Evolutionary conservation across 2,888 invertebrate species (phyloP), one percentile per base, ranked within the genome.

Genomic region (Ormyrus thymus): DNA sequence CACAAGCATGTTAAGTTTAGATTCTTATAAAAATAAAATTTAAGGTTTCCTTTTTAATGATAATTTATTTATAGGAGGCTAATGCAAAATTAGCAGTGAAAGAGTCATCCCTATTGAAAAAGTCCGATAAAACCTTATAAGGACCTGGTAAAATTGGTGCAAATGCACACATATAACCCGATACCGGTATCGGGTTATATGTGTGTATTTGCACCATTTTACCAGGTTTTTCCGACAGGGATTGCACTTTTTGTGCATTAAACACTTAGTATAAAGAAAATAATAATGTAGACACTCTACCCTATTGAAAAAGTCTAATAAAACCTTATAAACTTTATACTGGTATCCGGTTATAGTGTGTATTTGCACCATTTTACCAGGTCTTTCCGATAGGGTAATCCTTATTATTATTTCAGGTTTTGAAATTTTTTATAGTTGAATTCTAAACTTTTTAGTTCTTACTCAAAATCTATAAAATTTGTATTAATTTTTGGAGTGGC

Each of bases 401-500:
- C 92, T 97, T 29, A 92, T 97, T 55, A 93, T 97, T 76, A 92
- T 96, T 84, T 95, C 96, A 65, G 97, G 97, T 90, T 95, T 97
- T 90, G 97, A 97, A 90, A 94, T 95, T 86, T 43, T 68, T 48
- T 71, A 46, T 78, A 62, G 68, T 56, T 56, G 13, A 13, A 72
- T 68, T 50, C 51, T 15, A 55, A 64, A 46, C 7, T 64, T 83
- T 85, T 82, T 66, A 87, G 95, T 90, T 92, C 92, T 0, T 94
- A 96, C 85, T 90, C 93, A 59, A 91, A 91, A 56, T 87, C 89
- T 4, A 87, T 96, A 81, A 96, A 96, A 0, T 92, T 96, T 88
- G 92, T 95, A 50, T 91, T 98, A 74, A 92, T 97, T 13, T 94
- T 97, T 90, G 97, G 97, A 11, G 95, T 98, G 48, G 97, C 97